Conservation (phyloP, 2,113 vertebrate genomes). For the Oreocharis arfaki region DNA sequence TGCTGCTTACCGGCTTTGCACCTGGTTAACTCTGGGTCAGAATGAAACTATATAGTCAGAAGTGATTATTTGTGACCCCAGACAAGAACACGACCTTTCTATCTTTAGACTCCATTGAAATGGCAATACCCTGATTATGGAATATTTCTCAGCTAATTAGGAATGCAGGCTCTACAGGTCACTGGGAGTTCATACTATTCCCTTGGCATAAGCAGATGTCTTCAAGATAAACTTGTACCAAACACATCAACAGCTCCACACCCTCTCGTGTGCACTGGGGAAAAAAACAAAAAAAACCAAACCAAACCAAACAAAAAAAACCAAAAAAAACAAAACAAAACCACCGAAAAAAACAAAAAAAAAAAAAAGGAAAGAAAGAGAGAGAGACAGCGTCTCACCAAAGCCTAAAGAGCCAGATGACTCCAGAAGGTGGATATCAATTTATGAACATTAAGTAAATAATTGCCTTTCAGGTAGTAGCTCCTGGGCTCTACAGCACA, state of each 20-base stretch:
- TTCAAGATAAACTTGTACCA: constrained; percentile 68
- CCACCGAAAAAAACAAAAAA: no score
- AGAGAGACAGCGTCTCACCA: constrained; percentile 19
- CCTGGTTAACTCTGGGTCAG: constrained; percentile 30
- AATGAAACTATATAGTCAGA: constrained; percentile 3
- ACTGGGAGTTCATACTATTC: constrained; percentile 57
- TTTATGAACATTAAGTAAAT: constrained; percentile 47
- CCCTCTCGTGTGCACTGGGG: constrained; percentile 27
- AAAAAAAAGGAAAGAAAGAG: no score
- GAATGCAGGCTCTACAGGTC: constrained; percentile 57
- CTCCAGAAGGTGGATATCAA: neutral
- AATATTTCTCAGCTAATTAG: constrained; percentile 60
- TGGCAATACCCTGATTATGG: constrained; percentile 41
- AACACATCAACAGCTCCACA: constrained; percentile 51
- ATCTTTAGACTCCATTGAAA: constrained; percentile 56
- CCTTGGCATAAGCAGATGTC: constrained; percentile 62
- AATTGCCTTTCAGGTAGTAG: constrained; percentile 50
- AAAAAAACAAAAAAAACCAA: no score
- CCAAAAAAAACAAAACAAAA: no score
- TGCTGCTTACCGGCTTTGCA: constrained; percentile 31
- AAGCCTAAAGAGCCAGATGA: constrained; percentile 42
- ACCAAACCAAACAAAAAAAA: no score
- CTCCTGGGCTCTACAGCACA: constrained; percentile 15
- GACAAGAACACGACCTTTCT: constrained; percentile 32
- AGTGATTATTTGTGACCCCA: constrained; percentile 38